These are phyloP conservation scores for Axea sp. DNA, from an alignment of 2,888 invertebrate genomes.

Conservation along the genomic window DNA sequence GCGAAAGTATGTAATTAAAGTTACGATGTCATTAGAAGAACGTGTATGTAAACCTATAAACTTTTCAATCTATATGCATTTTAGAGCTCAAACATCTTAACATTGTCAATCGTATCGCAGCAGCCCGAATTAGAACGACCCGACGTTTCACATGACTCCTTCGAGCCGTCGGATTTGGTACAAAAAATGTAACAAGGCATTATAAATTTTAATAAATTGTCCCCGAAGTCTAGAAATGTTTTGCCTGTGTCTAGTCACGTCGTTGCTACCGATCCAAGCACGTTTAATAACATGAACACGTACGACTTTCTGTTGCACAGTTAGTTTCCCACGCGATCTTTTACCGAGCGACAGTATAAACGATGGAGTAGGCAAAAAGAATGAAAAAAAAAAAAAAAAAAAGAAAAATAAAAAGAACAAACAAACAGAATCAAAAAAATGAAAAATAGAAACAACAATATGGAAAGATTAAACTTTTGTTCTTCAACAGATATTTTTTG, in stretches of 20 bases:
- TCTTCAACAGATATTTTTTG: too few species aligned
- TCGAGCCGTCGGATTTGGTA: neutral
- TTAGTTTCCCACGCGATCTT: slow-evolving; percentile 70
- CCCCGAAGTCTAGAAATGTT: slow-evolving; percentile 55
- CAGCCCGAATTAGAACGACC: too few species aligned
- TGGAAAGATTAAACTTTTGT: too few species aligned
- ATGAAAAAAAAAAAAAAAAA: slow-evolving; percentile 5
- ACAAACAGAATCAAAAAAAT: too few species aligned
- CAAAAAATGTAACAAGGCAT: slow-evolving; percentile 28
- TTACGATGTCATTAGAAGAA: too few species aligned
- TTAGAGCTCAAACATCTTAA: too few species aligned
- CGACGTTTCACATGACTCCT: neutral
- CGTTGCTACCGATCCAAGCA: slow-evolving; percentile 56
- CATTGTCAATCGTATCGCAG: too few species aligned
- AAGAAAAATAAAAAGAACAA: slow-evolving; percentile 12
- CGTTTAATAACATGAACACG: slow-evolving; percentile 72
- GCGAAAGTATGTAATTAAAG: too few species aligned
- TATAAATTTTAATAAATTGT: slow-evolving; percentile 64
- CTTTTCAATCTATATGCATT: too few species aligned
- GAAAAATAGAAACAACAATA: too few species aligned
- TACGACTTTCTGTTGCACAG: slow-evolving; percentile 69
- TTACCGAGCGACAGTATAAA: slow-evolving; percentile 51
- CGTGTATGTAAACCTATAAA: too few species aligned
- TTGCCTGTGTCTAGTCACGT: slow-evolving; percentile 55
- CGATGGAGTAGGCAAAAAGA: slow-evolving; percentile 27